Conservation (phyloP, 2,888 invertebrate species). For the Sphaeridia pumilis region DNA sequence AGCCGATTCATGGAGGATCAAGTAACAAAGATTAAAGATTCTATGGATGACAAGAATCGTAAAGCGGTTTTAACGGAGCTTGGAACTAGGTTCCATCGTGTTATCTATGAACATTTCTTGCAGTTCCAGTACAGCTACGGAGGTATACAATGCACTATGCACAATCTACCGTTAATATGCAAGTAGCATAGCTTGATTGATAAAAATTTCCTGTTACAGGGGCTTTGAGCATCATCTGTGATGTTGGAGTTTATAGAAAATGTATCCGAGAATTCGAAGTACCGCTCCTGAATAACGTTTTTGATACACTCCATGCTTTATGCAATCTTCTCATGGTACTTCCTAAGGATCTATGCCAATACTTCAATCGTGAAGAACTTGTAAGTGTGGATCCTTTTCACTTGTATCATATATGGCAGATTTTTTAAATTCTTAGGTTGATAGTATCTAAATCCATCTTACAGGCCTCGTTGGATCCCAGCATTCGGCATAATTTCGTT, state of each 20-base stretch:
- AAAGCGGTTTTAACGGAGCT: slow-evolving; percentile 75
- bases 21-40: slow-evolving; percentile 63
- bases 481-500: slow-evolving; percentile 81
- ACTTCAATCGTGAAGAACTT: slow-evolving; percentile 85
- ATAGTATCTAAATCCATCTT: no score
- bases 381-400: slow-evolving; percentile 47
- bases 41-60: slow-evolving; percentile 85
- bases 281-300: slow-evolving; percentile 69
- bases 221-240: slow-evolving; percentile 95
- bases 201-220: slow-evolving; percentile 46
- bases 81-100: slow-evolving; percentile 81
- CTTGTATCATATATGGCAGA: no score
- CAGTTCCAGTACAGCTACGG: slow-evolving; percentile 90
- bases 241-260: slow-evolving; percentile 91
- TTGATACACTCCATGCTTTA: slow-evolving; percentile 88
- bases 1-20: slow-evolving; percentile 68
- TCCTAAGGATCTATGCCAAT: slow-evolving; percentile 90
- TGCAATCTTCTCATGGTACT: slow-evolving; percentile 90
- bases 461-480: slow-evolving; percentile 79
- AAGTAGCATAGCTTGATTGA: not conserved
- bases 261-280: slow-evolving; percentile 69
- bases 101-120: slow-evolving; percentile 86
- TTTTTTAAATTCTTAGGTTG: no score
- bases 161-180: not conserved
- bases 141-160: slow-evolving; percentile 45